phyloP scores from a whole-genome alignment of 2,113 vertebrate genomes.

The Actenoides lindsayi region DNA sequence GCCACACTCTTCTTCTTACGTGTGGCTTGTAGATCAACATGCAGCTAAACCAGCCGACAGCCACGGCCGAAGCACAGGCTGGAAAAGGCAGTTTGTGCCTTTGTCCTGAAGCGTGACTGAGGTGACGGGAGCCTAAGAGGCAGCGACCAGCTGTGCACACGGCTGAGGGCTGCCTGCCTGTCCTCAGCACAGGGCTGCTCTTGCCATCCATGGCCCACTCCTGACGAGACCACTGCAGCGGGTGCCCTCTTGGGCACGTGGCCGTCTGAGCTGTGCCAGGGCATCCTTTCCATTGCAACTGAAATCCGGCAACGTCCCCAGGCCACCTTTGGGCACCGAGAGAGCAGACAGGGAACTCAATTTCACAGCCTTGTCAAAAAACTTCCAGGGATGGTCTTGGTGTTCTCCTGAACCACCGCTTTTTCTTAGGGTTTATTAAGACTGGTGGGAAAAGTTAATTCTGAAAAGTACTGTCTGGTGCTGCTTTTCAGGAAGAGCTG shows the following conservation, averaged over 20 bases:
- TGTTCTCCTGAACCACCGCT: not conserved
- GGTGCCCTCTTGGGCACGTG: accelerated
- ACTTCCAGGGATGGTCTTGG: not conserved
- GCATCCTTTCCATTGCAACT: not conserved
- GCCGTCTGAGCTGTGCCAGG: not conserved
- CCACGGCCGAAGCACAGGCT: not conserved
- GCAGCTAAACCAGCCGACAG: not conserved
- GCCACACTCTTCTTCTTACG: not conserved
- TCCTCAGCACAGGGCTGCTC: not conserved
- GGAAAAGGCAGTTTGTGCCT: not conserved
- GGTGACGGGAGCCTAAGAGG: not conserved
- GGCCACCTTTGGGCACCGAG: not conserved
- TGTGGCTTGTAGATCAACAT: not conserved
- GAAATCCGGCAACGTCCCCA: not conserved
- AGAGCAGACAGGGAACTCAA: not conserved
- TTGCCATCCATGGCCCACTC: accelerated
- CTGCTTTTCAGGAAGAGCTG: not conserved
- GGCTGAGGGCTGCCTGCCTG: not conserved
- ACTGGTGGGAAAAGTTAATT: not conserved
- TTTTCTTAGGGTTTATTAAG: not conserved
- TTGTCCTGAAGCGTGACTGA: not conserved
- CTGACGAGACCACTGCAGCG: not conserved
- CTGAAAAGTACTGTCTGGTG: not conserved
- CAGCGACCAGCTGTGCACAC: accelerated
- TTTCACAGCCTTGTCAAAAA: not conserved